Conservation (phyloP, 2,797 vertebrate species). For the Intellagama lesueurii region DNA sequence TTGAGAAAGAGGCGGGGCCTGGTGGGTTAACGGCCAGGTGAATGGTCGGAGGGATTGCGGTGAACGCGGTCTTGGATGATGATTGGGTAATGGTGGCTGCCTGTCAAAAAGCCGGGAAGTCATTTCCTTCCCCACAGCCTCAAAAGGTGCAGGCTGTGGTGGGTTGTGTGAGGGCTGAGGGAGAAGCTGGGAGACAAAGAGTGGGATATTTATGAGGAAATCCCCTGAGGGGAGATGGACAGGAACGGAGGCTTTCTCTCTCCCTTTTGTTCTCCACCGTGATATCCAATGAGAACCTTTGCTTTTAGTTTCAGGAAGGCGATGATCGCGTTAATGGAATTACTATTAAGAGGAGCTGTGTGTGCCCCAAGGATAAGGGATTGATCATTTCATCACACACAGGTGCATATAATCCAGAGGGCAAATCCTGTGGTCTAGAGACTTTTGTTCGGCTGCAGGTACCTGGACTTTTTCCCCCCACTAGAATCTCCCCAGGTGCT, state of each 20-base stretch:
- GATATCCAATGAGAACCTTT: neutral
- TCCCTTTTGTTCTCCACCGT: neutral
- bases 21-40: neutral
- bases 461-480: neutral
- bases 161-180: too few relatives aligned
- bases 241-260: too few relatives aligned
- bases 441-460: neutral
- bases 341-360: neutral
- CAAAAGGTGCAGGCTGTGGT: too few relatives aligned
- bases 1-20: neutral
- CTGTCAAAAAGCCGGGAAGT: neutral
- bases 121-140: accelerated
- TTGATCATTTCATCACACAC: neutral
- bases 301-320: too few relatives aligned
- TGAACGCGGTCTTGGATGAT: neutral
- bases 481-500: neutral
- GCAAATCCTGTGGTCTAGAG: neutral
- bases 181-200: accelerated
- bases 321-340: neutral
- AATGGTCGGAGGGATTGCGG: neutral
- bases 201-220: accelerated
- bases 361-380: too few relatives aligned
- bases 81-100: neutral
- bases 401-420: neutral
- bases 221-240: too few relatives aligned